Conservation (phyloP, 2,888 invertebrate species). For the Charanyca ferruginea region DNA sequence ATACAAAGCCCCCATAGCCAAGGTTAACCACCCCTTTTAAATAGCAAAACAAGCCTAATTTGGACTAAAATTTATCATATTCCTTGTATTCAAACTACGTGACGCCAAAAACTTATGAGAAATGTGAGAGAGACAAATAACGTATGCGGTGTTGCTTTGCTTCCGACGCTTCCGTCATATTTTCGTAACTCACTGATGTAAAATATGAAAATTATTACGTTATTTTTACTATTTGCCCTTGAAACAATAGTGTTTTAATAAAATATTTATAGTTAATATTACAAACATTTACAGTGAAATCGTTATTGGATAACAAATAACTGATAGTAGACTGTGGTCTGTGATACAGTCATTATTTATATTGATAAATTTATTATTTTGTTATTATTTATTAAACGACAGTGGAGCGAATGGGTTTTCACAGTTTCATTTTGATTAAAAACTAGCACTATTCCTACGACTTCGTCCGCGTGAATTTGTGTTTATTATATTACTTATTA, state of each 20-base stretch:
- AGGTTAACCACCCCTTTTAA: conserved; percentile 37
- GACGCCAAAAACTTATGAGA: not conserved
- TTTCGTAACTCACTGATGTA: not conserved
- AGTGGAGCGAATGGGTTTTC: not conserved
- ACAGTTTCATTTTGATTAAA: not conserved
- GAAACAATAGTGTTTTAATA: conserved; percentile 1
- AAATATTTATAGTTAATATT: not conserved
- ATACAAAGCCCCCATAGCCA: conserved; percentile 21
- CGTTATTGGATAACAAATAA: not conserved
- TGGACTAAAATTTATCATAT: conserved; percentile 5
- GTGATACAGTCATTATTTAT: conserved; percentile 14
- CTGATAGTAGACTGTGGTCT: not conserved
- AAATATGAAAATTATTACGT: not conserved
- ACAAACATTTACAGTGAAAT: not conserved
- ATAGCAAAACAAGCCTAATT: conserved; percentile 27
- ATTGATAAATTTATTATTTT: conserved; percentile 7
- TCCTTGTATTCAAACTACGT: conserved; percentile 30
- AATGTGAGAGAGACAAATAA: conserved; percentile 5
- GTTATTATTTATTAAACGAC: not conserved
- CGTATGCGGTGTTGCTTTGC: not conserved
- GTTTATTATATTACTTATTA: too few species aligned
- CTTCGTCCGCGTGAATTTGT: too few species aligned
- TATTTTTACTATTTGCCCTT: conserved; percentile 1
- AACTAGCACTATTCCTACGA: too few species aligned
- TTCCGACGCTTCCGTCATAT: not conserved